phyloP scores from a whole-genome alignment of 2,888 invertebrate genomes.

The Apotomis betuletana region DNA sequence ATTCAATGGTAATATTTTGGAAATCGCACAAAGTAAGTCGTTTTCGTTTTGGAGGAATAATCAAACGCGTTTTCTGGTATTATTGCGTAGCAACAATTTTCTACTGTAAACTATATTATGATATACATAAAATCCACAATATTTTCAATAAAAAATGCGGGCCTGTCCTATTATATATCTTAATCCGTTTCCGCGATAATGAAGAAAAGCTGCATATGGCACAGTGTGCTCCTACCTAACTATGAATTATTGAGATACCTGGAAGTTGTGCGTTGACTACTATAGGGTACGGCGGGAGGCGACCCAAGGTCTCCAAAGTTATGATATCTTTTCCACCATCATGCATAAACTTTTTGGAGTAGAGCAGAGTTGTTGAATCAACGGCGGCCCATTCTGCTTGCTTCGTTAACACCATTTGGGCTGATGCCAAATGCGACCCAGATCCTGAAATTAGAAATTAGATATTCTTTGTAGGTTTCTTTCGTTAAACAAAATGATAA shows the following conservation, averaged over 20 bases:
- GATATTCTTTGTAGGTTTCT: background rate
- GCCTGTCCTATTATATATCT: no score
- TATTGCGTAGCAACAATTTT: no score
- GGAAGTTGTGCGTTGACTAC: slow-evolving; percentile 83
- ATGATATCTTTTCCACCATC: slow-evolving; percentile 82
- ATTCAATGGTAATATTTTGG: no score
- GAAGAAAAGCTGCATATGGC: no score
- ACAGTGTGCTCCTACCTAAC: no score
- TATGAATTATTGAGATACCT: slow-evolving; percentile 63
- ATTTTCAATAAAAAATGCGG: no score
- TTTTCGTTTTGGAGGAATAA: no score
- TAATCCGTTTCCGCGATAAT: no score
- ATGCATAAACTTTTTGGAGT: slow-evolving; percentile 82
- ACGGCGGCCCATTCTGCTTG: slow-evolving; percentile 86
- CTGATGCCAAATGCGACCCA: slow-evolving; percentile 85
- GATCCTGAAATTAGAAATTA: slow-evolving; percentile 66
- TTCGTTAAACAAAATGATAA: background rate
- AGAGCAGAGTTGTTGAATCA: slow-evolving; percentile 83
- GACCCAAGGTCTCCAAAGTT: slow-evolving; percentile 85
- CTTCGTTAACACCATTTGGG: slow-evolving; percentile 85
- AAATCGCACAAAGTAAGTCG: no score
- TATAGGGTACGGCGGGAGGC: slow-evolving; percentile 86
- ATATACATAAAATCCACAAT: no score
- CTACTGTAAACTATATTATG: no score
- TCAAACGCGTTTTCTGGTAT: no score